phyloP scores from a whole-genome alignment of 2,888 invertebrate genomes.

The Harpalus rufipes region DNA sequence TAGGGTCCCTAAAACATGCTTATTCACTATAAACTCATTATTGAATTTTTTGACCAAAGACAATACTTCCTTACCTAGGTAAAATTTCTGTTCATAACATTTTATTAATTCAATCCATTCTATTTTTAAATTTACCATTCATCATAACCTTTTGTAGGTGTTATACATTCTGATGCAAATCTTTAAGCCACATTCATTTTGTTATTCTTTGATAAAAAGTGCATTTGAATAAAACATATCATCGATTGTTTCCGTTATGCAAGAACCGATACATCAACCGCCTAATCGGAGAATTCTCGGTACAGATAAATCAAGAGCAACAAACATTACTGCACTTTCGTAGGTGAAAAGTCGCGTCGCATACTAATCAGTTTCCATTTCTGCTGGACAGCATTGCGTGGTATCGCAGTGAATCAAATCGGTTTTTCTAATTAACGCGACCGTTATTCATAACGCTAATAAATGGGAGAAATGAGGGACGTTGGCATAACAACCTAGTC shows the following conservation, averaged over 20 bases:
- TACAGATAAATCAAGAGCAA: slow-evolving; percentile 22
- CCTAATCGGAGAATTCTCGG: slow-evolving; percentile 16
- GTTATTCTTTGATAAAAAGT: background rate
- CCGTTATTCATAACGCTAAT: slow-evolving; percentile 15
- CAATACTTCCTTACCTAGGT: too few relatives aligned
- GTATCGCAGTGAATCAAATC: slow-evolving; percentile 24
- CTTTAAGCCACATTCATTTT: background rate
- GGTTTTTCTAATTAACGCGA: slow-evolving; percentile 18
- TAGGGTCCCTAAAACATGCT: too few relatives aligned
- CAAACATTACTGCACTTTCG: slow-evolving; percentile 34
- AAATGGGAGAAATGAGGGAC: too few relatives aligned
- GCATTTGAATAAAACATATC: slow-evolving; percentile 23
- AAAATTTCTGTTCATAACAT: too few relatives aligned
- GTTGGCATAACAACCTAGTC: too few relatives aligned
- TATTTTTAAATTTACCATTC: background rate
- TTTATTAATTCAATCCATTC: background rate
- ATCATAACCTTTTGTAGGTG: slow-evolving; percentile 5
- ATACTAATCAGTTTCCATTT: slow-evolving; percentile 34
- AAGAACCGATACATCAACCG: slow-evolving; percentile 28
- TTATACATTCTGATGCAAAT: background rate
- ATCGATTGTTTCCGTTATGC: slow-evolving; percentile 27
- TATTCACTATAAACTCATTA: too few relatives aligned
- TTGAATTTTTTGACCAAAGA: too few relatives aligned
- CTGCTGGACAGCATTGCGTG: slow-evolving; percentile 8
- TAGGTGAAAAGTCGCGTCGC: slow-evolving; percentile 44